phyloP scores from a whole-genome alignment of 2,797 vertebrate species.

The Pangasius mekongensis region DNA sequence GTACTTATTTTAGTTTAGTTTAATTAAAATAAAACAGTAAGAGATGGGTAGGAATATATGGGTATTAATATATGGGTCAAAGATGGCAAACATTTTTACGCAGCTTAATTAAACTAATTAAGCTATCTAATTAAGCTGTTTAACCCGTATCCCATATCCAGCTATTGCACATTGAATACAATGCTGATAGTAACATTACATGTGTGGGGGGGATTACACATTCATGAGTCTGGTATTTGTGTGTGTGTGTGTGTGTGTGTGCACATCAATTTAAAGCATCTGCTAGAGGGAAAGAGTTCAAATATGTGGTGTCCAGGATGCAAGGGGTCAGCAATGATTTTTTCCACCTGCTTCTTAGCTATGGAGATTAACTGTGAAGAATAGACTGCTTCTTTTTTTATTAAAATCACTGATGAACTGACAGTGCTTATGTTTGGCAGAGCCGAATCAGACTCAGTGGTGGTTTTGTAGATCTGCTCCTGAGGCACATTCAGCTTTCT shows the following conservation, averaged over 20 bases:
- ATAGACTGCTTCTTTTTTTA: background rate
- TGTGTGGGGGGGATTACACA: background rate
- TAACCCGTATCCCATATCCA: background rate
- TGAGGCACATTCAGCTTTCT: background rate
- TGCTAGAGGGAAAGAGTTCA: background rate
- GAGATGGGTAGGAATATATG: background rate
- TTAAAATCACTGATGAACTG: background rate
- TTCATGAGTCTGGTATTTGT: background rate
- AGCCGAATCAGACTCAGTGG: too few relatives aligned
- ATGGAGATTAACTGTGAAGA: background rate
- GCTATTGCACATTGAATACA: background rate
- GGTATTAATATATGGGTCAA: background rate
- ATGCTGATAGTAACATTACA: background rate
- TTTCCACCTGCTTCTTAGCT: background rate
- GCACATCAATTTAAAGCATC: background rate
- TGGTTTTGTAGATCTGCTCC: background rate
- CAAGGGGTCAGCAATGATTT: background rate
- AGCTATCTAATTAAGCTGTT: background rate
- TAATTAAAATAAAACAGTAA: background rate
- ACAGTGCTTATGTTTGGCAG: background rate
- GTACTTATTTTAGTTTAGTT: background rate
- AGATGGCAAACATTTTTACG: too few relatives aligned
- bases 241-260: background rate
- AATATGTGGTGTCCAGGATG: background rate
- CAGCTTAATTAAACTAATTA: too few relatives aligned